Percentiles rank a stretch among this genome's conserved stretches.
These are phyloP conservation scores for Prosapia bicincta DNA, from an alignment of 2,888 invertebrate genomes.

Conservation along the genomic window DNA sequence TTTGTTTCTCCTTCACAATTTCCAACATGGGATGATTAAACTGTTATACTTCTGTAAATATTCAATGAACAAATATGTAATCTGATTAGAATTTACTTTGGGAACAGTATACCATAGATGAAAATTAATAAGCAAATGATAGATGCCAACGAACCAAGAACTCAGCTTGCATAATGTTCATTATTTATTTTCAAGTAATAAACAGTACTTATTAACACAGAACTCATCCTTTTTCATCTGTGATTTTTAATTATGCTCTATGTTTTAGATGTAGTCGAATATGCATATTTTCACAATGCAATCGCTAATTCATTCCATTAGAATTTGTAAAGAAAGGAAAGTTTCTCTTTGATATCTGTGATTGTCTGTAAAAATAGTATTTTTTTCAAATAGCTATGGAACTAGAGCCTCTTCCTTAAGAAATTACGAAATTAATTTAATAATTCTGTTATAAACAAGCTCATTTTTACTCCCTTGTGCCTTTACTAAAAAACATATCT, in stretches of 20 bases:
- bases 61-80: neutral
- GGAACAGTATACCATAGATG: neutral
- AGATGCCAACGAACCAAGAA: neutral
- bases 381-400: neutral
- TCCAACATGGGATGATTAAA: slow-evolving; percentile 65
- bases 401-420: neutral
- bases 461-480: neutral
- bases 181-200: neutral
- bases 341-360: neutral
- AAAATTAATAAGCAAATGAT: neutral
- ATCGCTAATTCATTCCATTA: neutral
- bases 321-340: neutral
- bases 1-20: slow-evolving; percentile 59
- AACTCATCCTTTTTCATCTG: neutral
- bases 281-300: neutral
- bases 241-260: neutral
- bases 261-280: neutral
- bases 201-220: neutral
- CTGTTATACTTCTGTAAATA: neutral
- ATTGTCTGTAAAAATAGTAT: neutral
- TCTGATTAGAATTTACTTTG: neutral
- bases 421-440: neutral
- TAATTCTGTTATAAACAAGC: neutral
- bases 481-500: neutral
- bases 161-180: neutral